Evolutionary conservation across 2,888 invertebrate species (phyloP).

Genomic region (Heteromurus nitidus): DNA sequence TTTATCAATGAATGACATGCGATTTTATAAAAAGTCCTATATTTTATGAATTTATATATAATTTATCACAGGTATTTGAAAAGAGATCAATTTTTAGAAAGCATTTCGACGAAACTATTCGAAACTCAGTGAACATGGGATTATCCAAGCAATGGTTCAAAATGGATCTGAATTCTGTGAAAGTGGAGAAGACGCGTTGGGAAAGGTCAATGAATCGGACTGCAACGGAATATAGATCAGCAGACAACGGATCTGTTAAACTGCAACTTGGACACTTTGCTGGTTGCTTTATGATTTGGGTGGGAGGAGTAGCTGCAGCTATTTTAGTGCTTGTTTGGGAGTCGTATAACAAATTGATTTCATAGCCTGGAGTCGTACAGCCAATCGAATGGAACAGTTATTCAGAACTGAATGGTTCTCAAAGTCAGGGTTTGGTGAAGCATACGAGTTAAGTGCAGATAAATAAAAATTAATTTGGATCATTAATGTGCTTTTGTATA

Average conservation of each 20-base stretch:
- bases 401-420: no score
- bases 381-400: no score
- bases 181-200: neutral
- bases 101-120: constrained; percentile 34
- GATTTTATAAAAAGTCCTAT: neutral
- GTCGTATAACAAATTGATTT: no score
- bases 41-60: no score
- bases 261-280: constrained; percentile 5
- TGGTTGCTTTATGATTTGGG: neutral
- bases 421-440: no score
- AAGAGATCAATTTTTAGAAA: constrained; percentile 34
- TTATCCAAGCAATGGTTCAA: constrained; percentile 30
- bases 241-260: constrained; percentile 11
- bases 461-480: no score
- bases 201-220: constrained; percentile 11
- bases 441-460: no score
- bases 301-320: neutral
- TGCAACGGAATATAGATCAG: neutral
- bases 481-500: no score
- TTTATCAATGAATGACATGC: neutral
- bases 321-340: neutral
- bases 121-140: constrained; percentile 23
- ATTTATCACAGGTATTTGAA: constrained; percentile 27
- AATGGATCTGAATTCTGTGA: constrained; percentile 29
- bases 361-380: no score